phyloP scores from a whole-genome alignment of 2,797 vertebrate genomes.

The Danio tinwini region DNA sequence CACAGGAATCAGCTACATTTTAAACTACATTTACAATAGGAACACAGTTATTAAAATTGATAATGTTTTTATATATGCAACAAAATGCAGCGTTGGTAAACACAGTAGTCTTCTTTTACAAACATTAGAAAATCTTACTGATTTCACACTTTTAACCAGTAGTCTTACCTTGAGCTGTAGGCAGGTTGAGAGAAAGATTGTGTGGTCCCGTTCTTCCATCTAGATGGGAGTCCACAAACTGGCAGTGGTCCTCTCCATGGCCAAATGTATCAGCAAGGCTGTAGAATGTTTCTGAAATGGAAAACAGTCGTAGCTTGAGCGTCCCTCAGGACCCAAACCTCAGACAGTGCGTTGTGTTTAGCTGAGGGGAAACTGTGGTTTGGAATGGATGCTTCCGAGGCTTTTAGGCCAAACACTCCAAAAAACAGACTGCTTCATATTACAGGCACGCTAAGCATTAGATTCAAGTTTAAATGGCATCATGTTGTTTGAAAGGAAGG shows the following conservation, averaged over 20 bases:
- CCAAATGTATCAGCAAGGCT: slow-evolving; percentile 94
- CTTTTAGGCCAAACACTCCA: not conserved
- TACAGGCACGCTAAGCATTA: not conserved
- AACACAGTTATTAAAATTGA: too few species aligned
- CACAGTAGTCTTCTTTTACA: too few species aligned
- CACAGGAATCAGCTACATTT: too few species aligned
- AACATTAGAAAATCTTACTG: too few species aligned
- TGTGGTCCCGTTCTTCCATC: slow-evolving; percentile 93
- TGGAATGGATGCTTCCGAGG: slow-evolving; percentile 6
- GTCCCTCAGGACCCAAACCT: slow-evolving; percentile 19
- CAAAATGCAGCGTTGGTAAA: too few species aligned
- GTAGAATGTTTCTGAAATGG: slow-evolving; percentile 88
- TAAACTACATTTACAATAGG: too few species aligned
- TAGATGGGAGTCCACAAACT: slow-evolving; percentile 97
- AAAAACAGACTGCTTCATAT: slow-evolving; percentile 8
- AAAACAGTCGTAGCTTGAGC: slow-evolving; percentile 12
- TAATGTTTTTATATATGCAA: too few species aligned
- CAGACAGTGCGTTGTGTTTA: slow-evolving; percentile 30
- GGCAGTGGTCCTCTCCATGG: slow-evolving; percentile 96
- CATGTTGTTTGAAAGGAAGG: not conserved
- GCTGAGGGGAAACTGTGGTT: slow-evolving; percentile 37
- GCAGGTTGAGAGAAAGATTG: slow-evolving; percentile 83
- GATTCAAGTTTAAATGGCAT: slow-evolving; percentile 11
- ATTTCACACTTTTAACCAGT: not conserved
- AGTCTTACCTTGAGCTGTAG: slow-evolving; percentile 86